Base-by-base conservation (phyloP, 2,797 vertebrate genomes). In the Notolepis coatsorum region DNA sequence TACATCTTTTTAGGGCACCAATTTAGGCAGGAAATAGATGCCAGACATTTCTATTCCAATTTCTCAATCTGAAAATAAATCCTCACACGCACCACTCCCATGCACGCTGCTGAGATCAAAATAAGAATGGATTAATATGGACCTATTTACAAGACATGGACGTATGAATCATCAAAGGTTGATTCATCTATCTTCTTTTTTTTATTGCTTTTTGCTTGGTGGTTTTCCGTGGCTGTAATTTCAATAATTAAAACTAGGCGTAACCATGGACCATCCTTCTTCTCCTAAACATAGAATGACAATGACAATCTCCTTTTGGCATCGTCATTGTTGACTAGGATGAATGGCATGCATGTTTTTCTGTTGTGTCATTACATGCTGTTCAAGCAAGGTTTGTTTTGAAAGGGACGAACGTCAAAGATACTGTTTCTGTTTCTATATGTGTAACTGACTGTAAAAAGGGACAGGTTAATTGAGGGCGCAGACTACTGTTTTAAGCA, bases 301-400 rank as follows among this genome's bases (percentile, higher is more conserved):
- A 58, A 41, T 31, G 27, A 39, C 7, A 18, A 24, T 66, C 1
- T 41, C 15, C 42, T 7, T 5, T 10, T 21, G 21, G 1, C 15
- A 43, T 80, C 53, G 21, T 15, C 3, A 25, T 17, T 42, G 15
- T 18, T 80, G 75, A 86, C 55, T 73, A 74, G 80, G n/a, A 8
- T 7, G 20, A 5, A 24, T 68, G 61, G 73, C 27, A 69, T 79
- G 72, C 48, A 27, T 65, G 20, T 61, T 3, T 67, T 61, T 5
- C 67, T 39, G 60, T 39, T 79, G 53, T 77, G 56, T 62, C 50
- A 66, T 39, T 61, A 37, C 42, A 59, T n/a, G 45, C 47, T 35
- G 28, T 10, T 21, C 49, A 62, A 79, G 58, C 39, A 77, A 47
- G n/a, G n/a, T n/a, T n/a, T 12, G 5, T 45, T 18, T n/a, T 24